Evolutionary conservation across 2,113 vertebrate genomes (phyloP).

Genomic region (Origma solitaria): DNA sequence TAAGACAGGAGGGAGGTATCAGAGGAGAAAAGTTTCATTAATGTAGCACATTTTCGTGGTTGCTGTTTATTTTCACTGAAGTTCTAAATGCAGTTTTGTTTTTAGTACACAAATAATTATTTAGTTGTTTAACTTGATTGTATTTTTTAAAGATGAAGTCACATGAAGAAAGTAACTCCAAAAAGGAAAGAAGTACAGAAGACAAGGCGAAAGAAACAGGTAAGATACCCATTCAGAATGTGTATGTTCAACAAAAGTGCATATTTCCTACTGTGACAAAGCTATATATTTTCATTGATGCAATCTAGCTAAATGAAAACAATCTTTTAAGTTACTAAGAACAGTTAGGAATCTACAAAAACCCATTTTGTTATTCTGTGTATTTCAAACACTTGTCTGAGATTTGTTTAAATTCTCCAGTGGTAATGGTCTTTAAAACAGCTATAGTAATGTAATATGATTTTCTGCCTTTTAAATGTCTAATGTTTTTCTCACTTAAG

Average conservation of each 20-base stretch:
- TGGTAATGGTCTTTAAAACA: not conserved
- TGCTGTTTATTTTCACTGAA: not conserved
- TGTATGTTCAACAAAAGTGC: not conserved
- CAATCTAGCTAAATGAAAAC: not conserved
- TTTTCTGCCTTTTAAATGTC: not conserved
- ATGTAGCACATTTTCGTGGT: not conserved
- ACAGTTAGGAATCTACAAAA: not conserved
- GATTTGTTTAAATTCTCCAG: not conserved
- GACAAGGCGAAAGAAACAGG: slow-evolving; percentile 83
- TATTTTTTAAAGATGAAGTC: slow-evolving; percentile 76
- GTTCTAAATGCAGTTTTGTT: not conserved
- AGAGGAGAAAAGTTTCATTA: not conserved
- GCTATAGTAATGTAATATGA: not conserved
- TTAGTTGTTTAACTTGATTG: not conserved
- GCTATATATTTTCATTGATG: not conserved
- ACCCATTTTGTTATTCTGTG: rapidly evolving
- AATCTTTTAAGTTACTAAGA: not conserved
- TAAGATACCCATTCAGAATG: slow-evolving; percentile 17
- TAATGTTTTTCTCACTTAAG: not conserved
- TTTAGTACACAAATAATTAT: not conserved
- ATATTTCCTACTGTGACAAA: not conserved
- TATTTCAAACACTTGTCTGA: not conserved
- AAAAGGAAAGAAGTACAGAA: slow-evolving; percentile 71
- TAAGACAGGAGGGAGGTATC: not conserved
- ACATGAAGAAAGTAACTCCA: slow-evolving; percentile 74